Evolutionary conservation across 2,113 vertebrate species (phyloP).

Genomic region (Paraplagusia blochii): DNA sequence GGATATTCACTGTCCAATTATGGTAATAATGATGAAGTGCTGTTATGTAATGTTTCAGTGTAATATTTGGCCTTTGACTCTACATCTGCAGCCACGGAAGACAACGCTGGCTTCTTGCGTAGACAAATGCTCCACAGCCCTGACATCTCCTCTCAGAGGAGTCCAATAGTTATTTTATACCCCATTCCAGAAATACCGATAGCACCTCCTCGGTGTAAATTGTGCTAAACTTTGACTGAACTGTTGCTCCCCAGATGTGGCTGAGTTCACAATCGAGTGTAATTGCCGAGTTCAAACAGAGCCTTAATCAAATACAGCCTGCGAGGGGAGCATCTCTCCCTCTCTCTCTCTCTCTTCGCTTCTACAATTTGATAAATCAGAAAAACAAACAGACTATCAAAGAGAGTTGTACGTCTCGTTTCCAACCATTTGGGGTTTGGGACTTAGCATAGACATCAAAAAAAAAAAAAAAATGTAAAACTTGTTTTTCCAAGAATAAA

Average conservation of each 20-base stretch:
- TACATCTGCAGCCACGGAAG: not conserved
- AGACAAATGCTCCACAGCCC: no score
- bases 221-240: not conserved
- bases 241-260: not conserved
- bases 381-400: conserved; percentile 11
- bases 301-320: not conserved
- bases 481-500: no score
- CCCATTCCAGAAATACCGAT: not conserved
- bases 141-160: not conserved
- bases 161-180: not conserved
- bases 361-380: no score
- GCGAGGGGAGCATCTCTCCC: not conserved
- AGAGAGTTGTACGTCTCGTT: not conserved
- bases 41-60: not conserved
- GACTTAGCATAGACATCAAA: no score
- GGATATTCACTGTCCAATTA: not conserved
- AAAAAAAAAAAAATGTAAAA: no score
- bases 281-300: not conserved
- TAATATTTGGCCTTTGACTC: not conserved
- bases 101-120: no score
- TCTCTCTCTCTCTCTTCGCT: not conserved
- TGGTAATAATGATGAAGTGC: not conserved
- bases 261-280: not conserved
- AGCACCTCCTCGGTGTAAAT: not conserved
- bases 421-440: no score